Evolutionary conservation across 37 sponge, comb jelly and placozoan species (phyloP), one percentile per base, ranked within the genome.

Genomic region (Ianthella basta): DNA sequence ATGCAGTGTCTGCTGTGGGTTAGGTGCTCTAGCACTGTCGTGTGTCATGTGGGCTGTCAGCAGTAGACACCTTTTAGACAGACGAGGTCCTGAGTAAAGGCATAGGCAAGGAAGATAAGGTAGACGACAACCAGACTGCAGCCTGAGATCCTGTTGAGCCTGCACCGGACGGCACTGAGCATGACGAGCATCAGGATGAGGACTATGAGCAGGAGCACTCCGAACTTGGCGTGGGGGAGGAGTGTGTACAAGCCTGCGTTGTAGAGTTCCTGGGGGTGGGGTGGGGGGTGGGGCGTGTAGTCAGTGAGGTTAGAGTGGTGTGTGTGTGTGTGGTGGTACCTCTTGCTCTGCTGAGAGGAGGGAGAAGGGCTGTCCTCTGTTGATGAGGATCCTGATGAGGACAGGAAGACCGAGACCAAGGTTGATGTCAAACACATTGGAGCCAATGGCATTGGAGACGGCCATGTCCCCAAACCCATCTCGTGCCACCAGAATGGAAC

Each of bases 381-480:
- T 50, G 67, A 92, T 89, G 61, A 89, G 29, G 37, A 86, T 82
- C 21, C 87, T 74, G 60, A 95, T 86, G 44, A 95, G 88, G 68
- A 90, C 89, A 5, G 95, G 95, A 24, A 95, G 74, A 30, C 86
- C 96, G 23, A 92, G 34, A 3, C 92, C 96, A 12, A 96, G 87
- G 80, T 93, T 91, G 56, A 96, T 86, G 61, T 96, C 96, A 84
- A 96, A 96, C 72, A 96, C 87, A 59, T 96, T 96, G 72, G 93
- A 93, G 30, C 96, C 96, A 66, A 96, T 93, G 15, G 96, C 93
- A 82, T 93, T 96, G 36, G 96, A 96, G 0, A 96, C 85, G 5
- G 96, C 96, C 96, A 96, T 96, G 59, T 96, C 93, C 37, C 96
- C 96, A 90, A 87, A 89, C 20, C 96, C 96, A 79, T 96, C 93